A percentile compares a stretch with the other conserved stretches of the same genome.
Evolutionary conservation across 2,797 vertebrate genomes (phyloP).

Genomic region (Poeciliopsis presidionis): DNA sequence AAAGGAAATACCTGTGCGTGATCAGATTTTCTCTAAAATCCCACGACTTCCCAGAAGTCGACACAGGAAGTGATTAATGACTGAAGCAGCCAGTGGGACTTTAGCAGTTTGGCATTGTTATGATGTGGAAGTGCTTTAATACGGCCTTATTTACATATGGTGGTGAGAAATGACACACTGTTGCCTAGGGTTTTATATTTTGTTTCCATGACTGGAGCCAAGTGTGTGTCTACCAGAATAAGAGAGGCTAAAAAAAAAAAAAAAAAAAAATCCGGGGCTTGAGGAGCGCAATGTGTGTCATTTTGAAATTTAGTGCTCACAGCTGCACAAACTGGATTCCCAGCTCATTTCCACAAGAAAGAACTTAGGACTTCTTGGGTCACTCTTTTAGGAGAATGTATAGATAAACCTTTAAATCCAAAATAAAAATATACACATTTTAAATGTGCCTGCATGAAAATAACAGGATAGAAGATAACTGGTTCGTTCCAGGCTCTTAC

Average conservation of each 20-base stretch:
- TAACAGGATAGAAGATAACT: not conserved
- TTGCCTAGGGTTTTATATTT: conserved; percentile 74
- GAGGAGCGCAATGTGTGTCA: conserved; percentile 59
- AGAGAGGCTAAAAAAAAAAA: conserved; percentile 27
- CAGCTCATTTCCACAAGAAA: conserved; percentile 19
- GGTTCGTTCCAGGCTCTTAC: not conserved
- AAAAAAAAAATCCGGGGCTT: conserved; percentile 33
- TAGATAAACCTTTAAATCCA: not conserved
- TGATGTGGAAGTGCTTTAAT: conserved; percentile 67
- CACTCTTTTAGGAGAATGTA: not conserved
- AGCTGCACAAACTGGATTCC: conserved; percentile 49
- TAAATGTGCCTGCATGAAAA: not conserved
- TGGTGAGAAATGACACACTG: conserved; percentile 63
- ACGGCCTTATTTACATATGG: conserved; percentile 76
- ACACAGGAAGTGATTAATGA: conserved; percentile 79
- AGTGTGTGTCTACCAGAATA: conserved; percentile 65
- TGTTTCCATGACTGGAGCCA: conserved; percentile 44
- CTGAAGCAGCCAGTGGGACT: conserved; percentile 52
- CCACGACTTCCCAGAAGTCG: conserved; percentile 72
- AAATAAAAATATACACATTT: not conserved
- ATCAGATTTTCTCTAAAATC: conserved; percentile 48
- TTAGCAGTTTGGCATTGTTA: conserved; percentile 58
- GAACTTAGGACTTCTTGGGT: not conserved
- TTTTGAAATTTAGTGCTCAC: conserved; percentile 43
- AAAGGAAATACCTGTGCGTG: conserved; percentile 41